A percentile compares a stretch with the other conserved stretches of the same genome.
phyloP scores from a whole-genome alignment of 2,113 vertebrate genomes.

The Corythaixoides concolor region DNA sequence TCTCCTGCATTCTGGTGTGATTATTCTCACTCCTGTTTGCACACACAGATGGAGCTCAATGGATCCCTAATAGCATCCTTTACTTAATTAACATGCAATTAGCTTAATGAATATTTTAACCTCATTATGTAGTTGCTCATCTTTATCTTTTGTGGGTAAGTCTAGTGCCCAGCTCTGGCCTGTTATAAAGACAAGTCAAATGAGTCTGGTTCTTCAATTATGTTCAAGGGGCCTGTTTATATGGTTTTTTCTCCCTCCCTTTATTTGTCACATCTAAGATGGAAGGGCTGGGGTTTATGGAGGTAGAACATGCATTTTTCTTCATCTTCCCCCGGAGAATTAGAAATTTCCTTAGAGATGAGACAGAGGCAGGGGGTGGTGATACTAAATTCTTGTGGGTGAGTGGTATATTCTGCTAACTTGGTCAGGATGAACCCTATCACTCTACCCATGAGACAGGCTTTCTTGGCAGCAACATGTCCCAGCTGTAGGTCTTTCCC shows the following conservation, averaged over 20 bases:
- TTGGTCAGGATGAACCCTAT: neutral
- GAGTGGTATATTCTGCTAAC: neutral
- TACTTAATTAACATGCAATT: constrained; percentile 79
- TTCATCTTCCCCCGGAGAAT: neutral
- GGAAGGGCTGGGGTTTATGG: neutral
- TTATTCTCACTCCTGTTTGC: constrained; percentile 64
- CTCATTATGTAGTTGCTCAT: constrained; percentile 66
- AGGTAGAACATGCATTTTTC: neutral
- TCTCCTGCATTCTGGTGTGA: constrained; percentile 27
- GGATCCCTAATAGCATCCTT: constrained; percentile 66
- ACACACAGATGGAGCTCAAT: constrained; percentile 72
- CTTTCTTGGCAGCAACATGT: neutral
- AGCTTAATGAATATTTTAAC: constrained; percentile 80
- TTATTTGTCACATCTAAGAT: neutral
- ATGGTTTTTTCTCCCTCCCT: neutral
- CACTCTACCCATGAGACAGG: neutral
- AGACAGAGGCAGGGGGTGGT: neutral
- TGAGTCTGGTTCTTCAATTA: constrained; percentile 35
- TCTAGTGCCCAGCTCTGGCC: constrained; percentile 48
- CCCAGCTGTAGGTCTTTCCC: neutral
- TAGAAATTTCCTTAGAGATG: neutral
- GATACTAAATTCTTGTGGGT: neutral
- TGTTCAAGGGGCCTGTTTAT: neutral
- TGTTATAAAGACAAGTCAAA: constrained; percentile 47
- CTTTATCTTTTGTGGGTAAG: constrained; percentile 60